Evolutionary conservation across 2,113 vertebrate genomes (phyloP).

Genomic region (Gymnorhina tibicen): DNA sequence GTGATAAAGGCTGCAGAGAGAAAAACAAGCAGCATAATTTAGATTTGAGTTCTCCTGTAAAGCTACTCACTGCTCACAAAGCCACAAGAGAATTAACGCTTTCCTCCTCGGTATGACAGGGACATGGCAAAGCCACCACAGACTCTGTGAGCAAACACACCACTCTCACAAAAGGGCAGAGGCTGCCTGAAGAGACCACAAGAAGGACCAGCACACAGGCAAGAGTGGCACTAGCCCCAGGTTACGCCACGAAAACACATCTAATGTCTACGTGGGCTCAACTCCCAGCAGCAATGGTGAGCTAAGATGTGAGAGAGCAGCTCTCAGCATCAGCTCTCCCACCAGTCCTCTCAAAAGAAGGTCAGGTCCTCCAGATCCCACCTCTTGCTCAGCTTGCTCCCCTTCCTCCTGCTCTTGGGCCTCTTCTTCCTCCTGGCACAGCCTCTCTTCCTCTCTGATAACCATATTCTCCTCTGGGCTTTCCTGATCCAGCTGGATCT

Average conservation of each 20-base stretch:
- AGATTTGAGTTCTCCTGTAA: not conserved
- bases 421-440: conserved; percentile 56
- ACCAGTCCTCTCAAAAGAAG: not conserved
- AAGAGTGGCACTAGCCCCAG: not conserved
- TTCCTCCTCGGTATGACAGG: not conserved
- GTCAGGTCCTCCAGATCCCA: conserved; percentile 4
- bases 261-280: accelerated
- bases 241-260: not conserved
- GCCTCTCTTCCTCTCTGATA: conserved; percentile 71
- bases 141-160: not conserved
- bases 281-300: not conserved
- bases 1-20: not conserved
- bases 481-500: conserved; percentile 66
- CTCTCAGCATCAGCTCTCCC: not conserved
- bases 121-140: not conserved
- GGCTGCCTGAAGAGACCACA: not conserved
- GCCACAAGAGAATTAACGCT: not conserved
- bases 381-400: conserved; percentile 74
- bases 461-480: conserved; percentile 69
- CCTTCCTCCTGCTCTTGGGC: conserved; percentile 63
- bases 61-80: not conserved
- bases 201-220: not conserved
- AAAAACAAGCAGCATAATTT: not conserved
- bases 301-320: not conserved
- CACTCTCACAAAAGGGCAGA: not conserved